Conservation (phyloP, 2,797 vertebrate species). For the Setipinna tenuifilis region DNA sequence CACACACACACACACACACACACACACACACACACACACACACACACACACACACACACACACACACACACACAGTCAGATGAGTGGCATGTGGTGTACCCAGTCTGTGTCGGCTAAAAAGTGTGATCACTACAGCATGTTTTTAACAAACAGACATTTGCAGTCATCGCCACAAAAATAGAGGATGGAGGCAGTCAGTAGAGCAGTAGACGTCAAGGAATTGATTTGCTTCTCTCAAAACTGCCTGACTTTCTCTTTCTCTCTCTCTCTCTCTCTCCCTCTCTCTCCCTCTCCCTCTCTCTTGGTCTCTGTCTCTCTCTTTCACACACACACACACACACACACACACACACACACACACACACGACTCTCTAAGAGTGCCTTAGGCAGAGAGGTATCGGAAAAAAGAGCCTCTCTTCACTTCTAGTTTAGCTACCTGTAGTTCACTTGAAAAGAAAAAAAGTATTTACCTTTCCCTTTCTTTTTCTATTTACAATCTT, state of each 20-base stretch:
- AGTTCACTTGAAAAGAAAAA: background rate
- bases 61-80: no score
- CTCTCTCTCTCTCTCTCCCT: background rate
- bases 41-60: no score
- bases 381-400: background rate
- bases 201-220: background rate
- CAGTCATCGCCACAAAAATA: background rate
- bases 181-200: background rate
- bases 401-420: background rate
- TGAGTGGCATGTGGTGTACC: no score
- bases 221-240: background rate
- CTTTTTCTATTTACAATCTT: no score
- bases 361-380: background rate
- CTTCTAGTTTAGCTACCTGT: background rate
- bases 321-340: no score
- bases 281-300: background rate
- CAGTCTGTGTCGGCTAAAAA: no score
- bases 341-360: no score
- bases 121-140: background rate
- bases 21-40: no score
- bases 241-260: background rate
- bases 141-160: slow-evolving; percentile 1
- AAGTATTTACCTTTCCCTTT: background rate
- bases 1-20: no score
- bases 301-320: background rate